Evolutionary conservation across 2,888 invertebrate species (phyloP).

Genomic region (Thalpophila matura): DNA sequence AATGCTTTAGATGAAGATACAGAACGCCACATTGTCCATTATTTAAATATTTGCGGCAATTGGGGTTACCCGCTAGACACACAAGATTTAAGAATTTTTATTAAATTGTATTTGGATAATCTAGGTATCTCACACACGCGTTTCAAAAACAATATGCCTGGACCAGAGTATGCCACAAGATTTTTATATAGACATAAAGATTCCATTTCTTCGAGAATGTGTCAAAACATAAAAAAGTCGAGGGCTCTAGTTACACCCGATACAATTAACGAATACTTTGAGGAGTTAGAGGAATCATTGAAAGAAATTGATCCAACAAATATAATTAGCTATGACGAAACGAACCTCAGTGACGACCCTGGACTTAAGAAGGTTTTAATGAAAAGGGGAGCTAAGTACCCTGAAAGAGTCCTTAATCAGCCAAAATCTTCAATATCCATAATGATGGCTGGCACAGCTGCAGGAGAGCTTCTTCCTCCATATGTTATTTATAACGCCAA

Average conservation of each 20-base stretch:
- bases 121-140: slow-evolving; percentile 6
- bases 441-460: slow-evolving; percentile 73
- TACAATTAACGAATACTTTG: slow-evolving; percentile 11
- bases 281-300: slow-evolving; percentile 6
- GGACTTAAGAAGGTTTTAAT: slow-evolving; percentile 50
- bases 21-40: slow-evolving; percentile 8
- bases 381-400: slow-evolving; percentile 65
- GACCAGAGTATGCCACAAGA: slow-evolving; percentile 12
- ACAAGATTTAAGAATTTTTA: slow-evolving; percentile 20
- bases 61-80: slow-evolving; percentile 18
- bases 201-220: slow-evolving; percentile 1
- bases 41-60: slow-evolving; percentile 15
- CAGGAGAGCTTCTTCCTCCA: slow-evolving; percentile 69
- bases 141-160: slow-evolving; percentile 36
- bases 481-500: slow-evolving; percentile 78
- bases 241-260: slow-evolving; percentile 4
- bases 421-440: slow-evolving; percentile 58
- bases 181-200: slow-evolving; percentile 24
- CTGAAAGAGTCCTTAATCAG: slow-evolving; percentile 53
- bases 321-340: slow-evolving; percentile 42
- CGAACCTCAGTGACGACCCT: slow-evolving; percentile 38
- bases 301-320: background rate
- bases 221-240: slow-evolving; percentile 17
- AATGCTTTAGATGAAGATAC: slow-evolving; percentile 5
- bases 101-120: slow-evolving; percentile 33